Base-by-base conservation (phyloP, 1,140 invertebrate genomes). In the Apis cerana region DNA sequence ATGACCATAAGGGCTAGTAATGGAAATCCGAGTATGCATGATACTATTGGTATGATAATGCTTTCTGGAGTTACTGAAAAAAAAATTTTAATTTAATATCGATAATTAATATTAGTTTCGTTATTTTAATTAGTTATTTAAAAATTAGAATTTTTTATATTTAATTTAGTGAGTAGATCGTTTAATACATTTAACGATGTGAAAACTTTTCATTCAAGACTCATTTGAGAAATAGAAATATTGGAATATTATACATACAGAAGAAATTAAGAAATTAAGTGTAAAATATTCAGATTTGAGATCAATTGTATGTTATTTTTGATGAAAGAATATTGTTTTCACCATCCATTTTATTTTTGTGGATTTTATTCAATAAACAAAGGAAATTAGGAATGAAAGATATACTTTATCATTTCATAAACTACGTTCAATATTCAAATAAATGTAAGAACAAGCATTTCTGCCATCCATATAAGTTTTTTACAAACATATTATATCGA, bases 21-120 rank as follows among this genome's bases (percentile, higher is more conserved):
- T 23, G 97, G 97, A 90, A 98, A 98, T 67, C 97, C 97, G 86
- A 98, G 95, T 91, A 98, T 98, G 91, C 97, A 98, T 17, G 97
- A 98, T 17, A 98, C 96, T 84, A 98, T 98, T 13, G 97, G 97
- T 58, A 98, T 96, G 17, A 98, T 97, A 85, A 98, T 97, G 75
- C 97, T 97, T 92, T 98, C 97, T 54, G 97, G 97, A 75, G 97
- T 96, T 79, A 98, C 97, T 98, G 96, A 58, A 96, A 96, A n/a
- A 23, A 75, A 21, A n/a, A 11, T 64, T 72, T 27, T 17, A 23
- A 54, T 50, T 19, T 15, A 59, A 10, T 33, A 8, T 23, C 10
- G 15, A 27, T 17, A 23, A 27, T 17, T 8, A 9, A 33, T 33
- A 7, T 43, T 43, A 7, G 27, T 27, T 27, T 27, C 27, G 27